Percentiles rank a stretch among this genome's conserved stretches.
phyloP scores from a whole-genome alignment of 2,888 invertebrate species.

The Zhengitettix transpicula region DNA sequence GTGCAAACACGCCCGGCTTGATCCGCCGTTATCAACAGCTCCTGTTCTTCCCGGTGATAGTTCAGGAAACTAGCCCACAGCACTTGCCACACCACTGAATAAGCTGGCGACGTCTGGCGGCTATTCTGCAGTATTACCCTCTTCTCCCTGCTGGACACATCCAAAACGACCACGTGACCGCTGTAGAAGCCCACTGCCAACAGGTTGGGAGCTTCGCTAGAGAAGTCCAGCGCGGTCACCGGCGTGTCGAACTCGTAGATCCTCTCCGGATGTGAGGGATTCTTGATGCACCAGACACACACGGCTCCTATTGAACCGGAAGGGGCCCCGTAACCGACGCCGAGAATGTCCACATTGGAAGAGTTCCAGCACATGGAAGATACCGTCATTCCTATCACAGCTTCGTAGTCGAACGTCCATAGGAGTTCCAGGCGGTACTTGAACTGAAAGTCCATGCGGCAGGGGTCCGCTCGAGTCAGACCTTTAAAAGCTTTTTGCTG shows the following conservation, averaged over 20 bases:
- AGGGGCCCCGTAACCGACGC: constrained; percentile 57
- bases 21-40: constrained; percentile 39
- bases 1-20: constrained; percentile 43
- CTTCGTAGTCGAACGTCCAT: constrained; percentile 44
- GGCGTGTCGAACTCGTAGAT: constrained; percentile 43
- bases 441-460: constrained; percentile 43
- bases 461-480: constrained; percentile 40
- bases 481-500: constrained; percentile 53
- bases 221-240: constrained; percentile 54
- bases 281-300: constrained; percentile 55
- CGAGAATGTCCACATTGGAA: constrained; percentile 50
- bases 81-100: constrained; percentile 48
- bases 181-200: constrained; percentile 59
- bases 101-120: constrained; percentile 39
- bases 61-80: constrained; percentile 29
- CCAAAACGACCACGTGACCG: constrained; percentile 53
- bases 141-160: constrained; percentile 37
- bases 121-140: constrained; percentile 37
- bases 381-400: constrained; percentile 37
- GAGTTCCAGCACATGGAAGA: constrained; percentile 48
- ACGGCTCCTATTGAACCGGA: constrained; percentile 42
- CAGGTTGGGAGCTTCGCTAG: constrained; percentile 44
- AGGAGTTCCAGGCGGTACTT: constrained; percentile 46
- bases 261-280: constrained; percentile 60
- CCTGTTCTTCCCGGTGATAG: constrained; percentile 14